Conservation (phyloP, 2,797 vertebrate genomes). For the Lerista edwardsae region DNA sequence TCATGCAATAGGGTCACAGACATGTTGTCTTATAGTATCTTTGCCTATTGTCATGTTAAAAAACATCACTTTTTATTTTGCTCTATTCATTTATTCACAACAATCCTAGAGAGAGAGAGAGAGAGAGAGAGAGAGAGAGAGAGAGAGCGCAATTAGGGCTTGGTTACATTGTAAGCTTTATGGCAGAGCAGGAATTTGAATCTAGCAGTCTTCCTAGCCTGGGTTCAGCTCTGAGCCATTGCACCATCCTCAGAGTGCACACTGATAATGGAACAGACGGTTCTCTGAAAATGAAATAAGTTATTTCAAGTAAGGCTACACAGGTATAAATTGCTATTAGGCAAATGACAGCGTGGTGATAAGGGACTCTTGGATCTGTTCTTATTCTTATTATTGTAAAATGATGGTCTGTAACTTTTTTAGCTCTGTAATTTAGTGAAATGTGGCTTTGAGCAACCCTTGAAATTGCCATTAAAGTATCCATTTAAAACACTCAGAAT, state of each 20-base stretch:
- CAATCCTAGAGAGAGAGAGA: not conserved
- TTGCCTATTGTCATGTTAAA: not conserved
- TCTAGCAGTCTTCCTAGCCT: not conserved
- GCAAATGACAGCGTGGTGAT: constrained; percentile 48
- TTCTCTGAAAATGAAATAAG: not conserved
- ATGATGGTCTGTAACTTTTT: constrained; percentile 13
- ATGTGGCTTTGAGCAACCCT: constrained; percentile 62
- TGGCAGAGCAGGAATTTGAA: not conserved
- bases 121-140: not conserved
- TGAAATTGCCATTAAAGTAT: constrained; percentile 49
- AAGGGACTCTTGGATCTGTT: constrained; percentile 40
- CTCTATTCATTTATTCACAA: not conserved
- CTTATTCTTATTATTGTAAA: constrained; percentile 29
- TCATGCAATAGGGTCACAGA: too few species aligned
- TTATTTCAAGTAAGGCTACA: not conserved
- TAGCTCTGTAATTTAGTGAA: constrained; percentile 51
- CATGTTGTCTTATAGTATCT: too few species aligned
- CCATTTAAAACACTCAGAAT: constrained; percentile 65
- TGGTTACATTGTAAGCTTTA: not conserved
- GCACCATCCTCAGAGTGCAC: not conserved
- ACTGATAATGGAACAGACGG: not conserved
- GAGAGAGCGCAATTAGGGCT: too few species aligned
- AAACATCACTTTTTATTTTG: not conserved
- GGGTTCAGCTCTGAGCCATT: not conserved
- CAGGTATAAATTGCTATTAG: not conserved